Evolutionary conservation across 2,113 vertebrate genomes (phyloP).

Genomic region (Picathartes gymnocephalus): DNA sequence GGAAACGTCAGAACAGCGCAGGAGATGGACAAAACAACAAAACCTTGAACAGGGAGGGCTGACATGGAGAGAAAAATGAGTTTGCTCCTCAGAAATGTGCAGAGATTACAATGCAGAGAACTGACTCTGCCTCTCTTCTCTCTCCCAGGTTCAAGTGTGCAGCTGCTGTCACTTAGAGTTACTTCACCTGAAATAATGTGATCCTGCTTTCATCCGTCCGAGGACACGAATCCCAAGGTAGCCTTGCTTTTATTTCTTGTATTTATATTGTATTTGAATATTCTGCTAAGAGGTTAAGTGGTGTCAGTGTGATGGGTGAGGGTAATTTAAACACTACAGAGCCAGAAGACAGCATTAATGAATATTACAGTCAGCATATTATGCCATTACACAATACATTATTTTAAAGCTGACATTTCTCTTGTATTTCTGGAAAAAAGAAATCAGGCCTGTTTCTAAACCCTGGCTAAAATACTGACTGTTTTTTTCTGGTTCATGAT

Average conservation of each 20-base stretch:
- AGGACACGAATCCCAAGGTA: not conserved
- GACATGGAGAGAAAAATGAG: not conserved
- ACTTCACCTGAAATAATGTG: not conserved
- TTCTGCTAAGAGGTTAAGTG: not conserved
- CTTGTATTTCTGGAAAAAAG: not conserved
- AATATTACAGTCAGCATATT: not conserved
- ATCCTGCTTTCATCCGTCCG: not conserved
- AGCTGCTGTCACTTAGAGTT: not conserved
- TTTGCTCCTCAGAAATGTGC: not conserved
- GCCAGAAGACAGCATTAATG: not conserved
- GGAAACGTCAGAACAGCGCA: slow-evolving; percentile 22
- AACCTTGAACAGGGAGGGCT: not conserved
- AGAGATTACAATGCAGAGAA: not conserved
- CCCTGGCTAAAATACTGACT: not conserved
- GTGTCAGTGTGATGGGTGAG: not conserved
- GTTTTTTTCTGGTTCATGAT: not conserved
- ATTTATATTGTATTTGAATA: not conserved
- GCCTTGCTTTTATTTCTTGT: not conserved
- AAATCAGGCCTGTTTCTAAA: not conserved
- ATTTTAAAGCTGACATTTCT: not conserved
- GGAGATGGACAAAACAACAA: not conserved
- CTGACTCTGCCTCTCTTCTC: not conserved
- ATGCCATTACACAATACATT: not conserved
- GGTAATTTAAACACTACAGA: not conserved
- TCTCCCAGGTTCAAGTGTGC: not conserved